Evolutionary conservation across 2,797 vertebrate genomes (phyloP).

Genomic region (Tiaroga cobitis): DNA sequence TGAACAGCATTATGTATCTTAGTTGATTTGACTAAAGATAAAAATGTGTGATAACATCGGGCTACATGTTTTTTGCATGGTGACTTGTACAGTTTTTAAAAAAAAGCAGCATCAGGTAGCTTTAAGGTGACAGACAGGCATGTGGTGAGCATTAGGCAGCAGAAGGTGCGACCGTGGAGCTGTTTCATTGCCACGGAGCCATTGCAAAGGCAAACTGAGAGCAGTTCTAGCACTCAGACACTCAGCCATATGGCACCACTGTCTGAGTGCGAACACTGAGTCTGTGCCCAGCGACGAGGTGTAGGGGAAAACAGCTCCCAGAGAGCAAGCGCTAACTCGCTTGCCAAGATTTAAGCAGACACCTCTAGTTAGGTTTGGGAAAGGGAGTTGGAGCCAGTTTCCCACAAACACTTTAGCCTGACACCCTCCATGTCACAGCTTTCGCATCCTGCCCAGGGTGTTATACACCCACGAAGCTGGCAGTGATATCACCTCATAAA

Average conservation of each 20-base stretch:
- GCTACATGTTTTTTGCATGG: neutral
- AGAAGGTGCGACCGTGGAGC: constrained; percentile 62
- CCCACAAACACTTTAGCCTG: constrained; percentile 60
- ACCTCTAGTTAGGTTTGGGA: constrained; percentile 54
- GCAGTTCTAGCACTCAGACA: constrained; percentile 44
- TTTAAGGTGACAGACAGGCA: constrained; percentile 58
- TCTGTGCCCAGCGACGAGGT: constrained; percentile 54
- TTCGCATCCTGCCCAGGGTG: constrained; percentile 53
- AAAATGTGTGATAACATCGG: too few species aligned
- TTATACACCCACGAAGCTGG: constrained; percentile 50
- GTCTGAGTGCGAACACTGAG: constrained; percentile 48
- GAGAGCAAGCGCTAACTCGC: constrained; percentile 26
- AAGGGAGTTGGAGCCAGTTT: constrained; percentile 56
- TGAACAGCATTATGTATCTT: too few species aligned
- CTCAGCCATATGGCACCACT: constrained; percentile 64
- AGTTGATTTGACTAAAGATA: too few species aligned
- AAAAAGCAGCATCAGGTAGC: constrained; percentile 42
- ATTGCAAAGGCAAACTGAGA: constrained; percentile 51
- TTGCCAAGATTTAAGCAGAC: constrained; percentile 60
- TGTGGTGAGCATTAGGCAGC: constrained; percentile 63
- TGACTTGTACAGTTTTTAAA: neutral
- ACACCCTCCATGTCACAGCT: constrained; percentile 60
- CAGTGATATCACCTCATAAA: constrained; percentile 56
- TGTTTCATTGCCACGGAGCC: constrained; percentile 59
- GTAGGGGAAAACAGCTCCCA: constrained; percentile 53